Percentiles rank a stretch among this genome's conserved stretches.
Conservation (phyloP, 2,797 vertebrate species). For the Ctenochaetus hawaiiensis region DNA sequence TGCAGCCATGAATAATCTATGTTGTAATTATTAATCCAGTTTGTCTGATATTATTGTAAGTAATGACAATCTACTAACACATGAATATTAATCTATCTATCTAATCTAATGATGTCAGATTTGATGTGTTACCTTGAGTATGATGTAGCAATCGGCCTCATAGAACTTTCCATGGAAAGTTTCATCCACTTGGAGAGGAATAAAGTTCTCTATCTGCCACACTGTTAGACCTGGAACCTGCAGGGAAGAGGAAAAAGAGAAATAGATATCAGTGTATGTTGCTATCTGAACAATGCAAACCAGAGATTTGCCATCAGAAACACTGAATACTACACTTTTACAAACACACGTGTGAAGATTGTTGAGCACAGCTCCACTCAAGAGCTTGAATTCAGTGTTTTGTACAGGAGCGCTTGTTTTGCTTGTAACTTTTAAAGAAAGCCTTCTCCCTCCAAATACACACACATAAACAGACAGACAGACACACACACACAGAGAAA, state of each 20-base stretch:
- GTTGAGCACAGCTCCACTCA: no score
- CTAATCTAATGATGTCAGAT: not conserved
- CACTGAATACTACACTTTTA: no score
- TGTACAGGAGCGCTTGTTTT: no score
- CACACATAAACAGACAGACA: no score
- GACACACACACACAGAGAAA: no score
- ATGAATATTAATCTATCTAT: no score
- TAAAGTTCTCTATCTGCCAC: constrained; percentile 98
- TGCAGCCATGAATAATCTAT: not conserved
- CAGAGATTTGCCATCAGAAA: no score
- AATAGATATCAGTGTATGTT: not conserved
- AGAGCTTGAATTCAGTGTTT: no score
- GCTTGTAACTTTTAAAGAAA: no score
- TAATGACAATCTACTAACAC: not conserved
- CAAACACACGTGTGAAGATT: no score
- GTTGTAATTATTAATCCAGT: not conserved
- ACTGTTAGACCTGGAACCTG: constrained; percentile 91
- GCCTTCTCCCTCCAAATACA: no score
- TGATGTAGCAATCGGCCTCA: constrained; percentile 96
- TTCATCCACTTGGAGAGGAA: constrained; percentile 92
- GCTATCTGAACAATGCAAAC: not conserved
- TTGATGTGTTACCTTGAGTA: constrained; percentile 89
- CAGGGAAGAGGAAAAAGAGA: not conserved
- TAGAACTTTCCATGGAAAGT: constrained; percentile 96
- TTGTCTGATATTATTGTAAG: not conserved